These are phyloP conservation scores for Anadara kagoshimensis DNA, from an alignment of 1,140 invertebrate genomes.

Conservation along the genomic window DNA sequence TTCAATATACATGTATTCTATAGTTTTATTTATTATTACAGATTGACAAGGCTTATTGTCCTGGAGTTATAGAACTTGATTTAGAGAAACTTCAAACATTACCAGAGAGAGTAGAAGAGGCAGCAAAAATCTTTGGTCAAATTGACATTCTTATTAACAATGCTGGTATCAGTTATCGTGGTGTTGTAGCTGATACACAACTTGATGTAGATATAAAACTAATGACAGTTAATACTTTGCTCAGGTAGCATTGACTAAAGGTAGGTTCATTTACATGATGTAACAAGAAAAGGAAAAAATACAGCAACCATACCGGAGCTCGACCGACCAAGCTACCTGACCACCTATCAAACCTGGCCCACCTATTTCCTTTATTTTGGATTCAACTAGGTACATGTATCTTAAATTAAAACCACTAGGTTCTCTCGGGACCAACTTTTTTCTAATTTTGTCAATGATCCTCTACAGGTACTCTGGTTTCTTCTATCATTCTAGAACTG, in stretches of 20 bases:
- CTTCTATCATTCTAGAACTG: too few relatives aligned
- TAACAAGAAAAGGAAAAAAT: too few relatives aligned
- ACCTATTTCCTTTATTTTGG: too few relatives aligned
- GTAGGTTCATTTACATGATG: constrained; percentile 74
- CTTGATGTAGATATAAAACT: constrained; percentile 91
- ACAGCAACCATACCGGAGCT: too few relatives aligned
- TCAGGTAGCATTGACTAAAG: constrained; percentile 91
- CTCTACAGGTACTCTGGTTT: too few relatives aligned
- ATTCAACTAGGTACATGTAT: too few relatives aligned
- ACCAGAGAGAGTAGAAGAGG: constrained; percentile 79
- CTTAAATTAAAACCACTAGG: too few relatives aligned
- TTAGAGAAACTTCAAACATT: constrained; percentile 79
- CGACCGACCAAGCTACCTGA: too few relatives aligned
- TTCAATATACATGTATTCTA: too few relatives aligned
- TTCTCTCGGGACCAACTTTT: too few relatives aligned
- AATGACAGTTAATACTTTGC: constrained; percentile 98
- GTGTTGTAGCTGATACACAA: constrained; percentile 83
- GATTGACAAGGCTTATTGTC: neutral
- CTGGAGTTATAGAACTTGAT: constrained; percentile 78
- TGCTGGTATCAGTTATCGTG: constrained; percentile 90
- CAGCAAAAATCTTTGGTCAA: constrained; percentile 80
- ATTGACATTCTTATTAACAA: constrained; percentile 96
- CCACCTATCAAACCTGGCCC: neutral
- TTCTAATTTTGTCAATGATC: too few relatives aligned
- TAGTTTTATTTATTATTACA: too few relatives aligned